These are phyloP conservation scores for Myotis daubentonii DNA, from an alignment of 2,797 vertebrate species.

Conservation along the genomic window DNA sequence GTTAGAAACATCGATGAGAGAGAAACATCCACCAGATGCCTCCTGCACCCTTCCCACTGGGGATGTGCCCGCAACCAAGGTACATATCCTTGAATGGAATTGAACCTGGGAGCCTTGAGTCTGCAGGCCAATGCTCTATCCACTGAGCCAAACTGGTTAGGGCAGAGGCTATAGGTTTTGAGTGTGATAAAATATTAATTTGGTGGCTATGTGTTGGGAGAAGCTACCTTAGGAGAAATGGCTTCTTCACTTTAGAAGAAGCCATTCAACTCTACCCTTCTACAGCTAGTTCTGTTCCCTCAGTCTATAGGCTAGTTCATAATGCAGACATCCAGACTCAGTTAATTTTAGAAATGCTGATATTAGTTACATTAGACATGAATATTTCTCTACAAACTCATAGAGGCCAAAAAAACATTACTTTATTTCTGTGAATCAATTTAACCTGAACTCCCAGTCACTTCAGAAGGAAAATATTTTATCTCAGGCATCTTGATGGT, in stretches of 20 bases:
- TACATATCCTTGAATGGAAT: too few species aligned
- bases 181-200: background rate
- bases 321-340: background rate
- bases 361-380: background rate
- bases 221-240: background rate
- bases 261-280: too few species aligned
- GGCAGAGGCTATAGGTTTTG: background rate
- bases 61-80: too few species aligned
- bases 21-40: too few species aligned
- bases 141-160: too few species aligned
- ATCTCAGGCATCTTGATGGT: background rate
- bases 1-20: too few species aligned
- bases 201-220: background rate
- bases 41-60: too few species aligned
- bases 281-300: background rate
- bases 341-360: background rate
- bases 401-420: background rate
- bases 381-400: constrained; percentile 9
- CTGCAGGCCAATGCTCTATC: too few species aligned
- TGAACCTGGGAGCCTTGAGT: too few species aligned
- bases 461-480: background rate
- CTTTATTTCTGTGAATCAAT: background rate
- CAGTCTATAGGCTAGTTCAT: background rate
- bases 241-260: background rate
- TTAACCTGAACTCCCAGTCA: background rate